These are phyloP conservation scores for Fregata magnificens DNA, from an alignment of 2,113 vertebrate genomes.

Conservation along the genomic window DNA sequence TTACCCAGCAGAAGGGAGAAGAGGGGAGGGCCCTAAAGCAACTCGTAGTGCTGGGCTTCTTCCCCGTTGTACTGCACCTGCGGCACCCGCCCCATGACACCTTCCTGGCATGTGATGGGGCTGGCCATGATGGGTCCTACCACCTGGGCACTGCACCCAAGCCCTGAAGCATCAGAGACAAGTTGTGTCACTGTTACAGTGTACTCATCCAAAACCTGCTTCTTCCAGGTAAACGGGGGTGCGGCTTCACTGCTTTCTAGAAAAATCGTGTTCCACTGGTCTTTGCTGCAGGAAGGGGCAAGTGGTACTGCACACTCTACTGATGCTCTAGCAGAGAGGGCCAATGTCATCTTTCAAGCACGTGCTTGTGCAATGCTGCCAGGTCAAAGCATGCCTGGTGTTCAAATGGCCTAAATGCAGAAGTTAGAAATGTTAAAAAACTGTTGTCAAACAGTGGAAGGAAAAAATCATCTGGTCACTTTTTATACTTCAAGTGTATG, in stretches of 20 bases:
- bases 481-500: background rate
- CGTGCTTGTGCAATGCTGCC: fast-evolving
- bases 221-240: background rate
- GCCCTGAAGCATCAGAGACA: background rate
- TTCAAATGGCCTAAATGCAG: background rate
- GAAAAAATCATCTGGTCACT: background rate
- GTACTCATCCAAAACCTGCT: background rate
- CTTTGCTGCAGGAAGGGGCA: background rate
- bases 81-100: background rate
- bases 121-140: background rate
- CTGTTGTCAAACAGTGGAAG: background rate
- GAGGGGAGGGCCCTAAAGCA: background rate
- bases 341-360: background rate
- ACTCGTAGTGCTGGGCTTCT: background rate
- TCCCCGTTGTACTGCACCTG: fast-evolving
- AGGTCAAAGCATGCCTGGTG: background rate
- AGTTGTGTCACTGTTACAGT: background rate
- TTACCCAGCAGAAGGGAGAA: background rate
- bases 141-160: background rate
- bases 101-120: fast-evolving
- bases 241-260: background rate
- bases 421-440: background rate
- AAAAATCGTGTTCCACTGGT: background rate
- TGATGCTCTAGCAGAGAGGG: background rate
- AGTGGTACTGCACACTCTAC: fast-evolving